phyloP scores from a whole-genome alignment of 2,113 vertebrate genomes.

The Corythaixoides concolor region DNA sequence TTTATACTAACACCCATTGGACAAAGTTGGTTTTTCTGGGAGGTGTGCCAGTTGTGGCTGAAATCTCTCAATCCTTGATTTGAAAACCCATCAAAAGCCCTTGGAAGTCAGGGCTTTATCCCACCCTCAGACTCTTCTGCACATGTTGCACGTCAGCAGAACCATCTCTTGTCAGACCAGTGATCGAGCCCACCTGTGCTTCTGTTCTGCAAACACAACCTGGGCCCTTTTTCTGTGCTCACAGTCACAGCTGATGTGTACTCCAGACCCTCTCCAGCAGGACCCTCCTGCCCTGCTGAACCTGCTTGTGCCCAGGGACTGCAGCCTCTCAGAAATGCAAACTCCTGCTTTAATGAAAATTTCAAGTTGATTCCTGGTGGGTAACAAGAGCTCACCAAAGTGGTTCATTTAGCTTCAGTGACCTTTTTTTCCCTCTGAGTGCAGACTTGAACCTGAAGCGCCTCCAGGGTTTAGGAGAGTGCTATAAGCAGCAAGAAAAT shows the following conservation, averaged over 20 bases:
- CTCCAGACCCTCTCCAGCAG: not conserved
- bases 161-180: not conserved
- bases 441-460: not conserved
- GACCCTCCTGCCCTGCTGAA: not conserved
- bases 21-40: not conserved
- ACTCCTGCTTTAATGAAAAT: not conserved
- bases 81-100: not conserved
- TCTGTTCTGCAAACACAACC: not conserved
- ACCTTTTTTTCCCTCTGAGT: not conserved
- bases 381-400: not conserved
- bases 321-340: not conserved
- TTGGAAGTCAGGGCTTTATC: not conserved
- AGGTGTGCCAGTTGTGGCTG: not conserved
- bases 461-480: not conserved
- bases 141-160: not conserved
- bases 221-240: not conserved
- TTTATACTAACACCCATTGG: not conserved
- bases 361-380: not conserved
- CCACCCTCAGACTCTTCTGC: not conserved
- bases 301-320: fast-evolving
- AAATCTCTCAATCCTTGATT: not conserved
- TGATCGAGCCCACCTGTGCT: fast-evolving
- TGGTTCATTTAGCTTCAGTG: not conserved
- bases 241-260: not conserved
- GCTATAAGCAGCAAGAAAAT: not conserved